phyloP scores from a whole-genome alignment of 2,113 vertebrate genomes.

The Oryctolagus cuniculus region mOryCun1.1 NC_091443.1:49764501-49765000 shows the following conservation, averaged over 20 bases:
- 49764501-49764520: background rate
- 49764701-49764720: constrained; percentile 49
- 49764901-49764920: background rate
- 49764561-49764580: background rate
- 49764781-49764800: background rate
- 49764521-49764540: background rate
- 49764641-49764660: background rate
- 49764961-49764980: background rate
- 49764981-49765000: constrained; percentile 14
- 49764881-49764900: rapidly evolving
- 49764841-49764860: background rate
- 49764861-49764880: background rate
- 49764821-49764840: background rate
- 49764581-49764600: background rate
- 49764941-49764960: background rate
- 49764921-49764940: background rate
- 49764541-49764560: background rate
- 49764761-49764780: constrained; percentile 38
- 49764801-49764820: constrained; percentile 44
- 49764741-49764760: constrained; percentile 64
- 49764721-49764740: constrained; percentile 50
- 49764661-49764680: background rate
- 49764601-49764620: background rate
- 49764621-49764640: background rate
- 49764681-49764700: constrained; percentile 60